Percentiles rank a stretch among this genome's conserved stretches.
These are phyloP conservation scores for Todiramphus saurophagus DNA, from an alignment of 2,113 vertebrate genomes.

Conservation along the genomic window DNA sequence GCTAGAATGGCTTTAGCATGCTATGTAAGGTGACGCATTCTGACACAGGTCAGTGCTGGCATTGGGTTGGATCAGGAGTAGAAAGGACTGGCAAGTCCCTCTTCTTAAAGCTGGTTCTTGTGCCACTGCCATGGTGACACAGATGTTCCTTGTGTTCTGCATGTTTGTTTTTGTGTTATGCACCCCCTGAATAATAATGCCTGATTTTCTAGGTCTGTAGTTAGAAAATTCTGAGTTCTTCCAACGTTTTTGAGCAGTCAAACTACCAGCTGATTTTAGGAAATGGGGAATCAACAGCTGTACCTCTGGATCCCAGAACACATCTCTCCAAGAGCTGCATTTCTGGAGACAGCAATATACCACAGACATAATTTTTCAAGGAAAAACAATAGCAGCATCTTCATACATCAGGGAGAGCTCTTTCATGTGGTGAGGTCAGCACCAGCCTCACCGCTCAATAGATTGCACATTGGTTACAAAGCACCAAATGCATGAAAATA, in stretches of 20 bases:
- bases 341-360: background rate
- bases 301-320: background rate
- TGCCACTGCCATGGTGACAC: background rate
- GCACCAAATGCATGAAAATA: background rate
- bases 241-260: background rate
- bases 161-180: no score
- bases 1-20: background rate
- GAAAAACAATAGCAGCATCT: background rate
- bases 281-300: background rate
- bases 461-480: background rate
- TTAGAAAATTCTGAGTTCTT: background rate
- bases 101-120: background rate
- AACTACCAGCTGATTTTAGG: background rate
- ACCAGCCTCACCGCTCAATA: rapidly evolving
- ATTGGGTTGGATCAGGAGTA: background rate
- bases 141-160: background rate
- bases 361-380: background rate
- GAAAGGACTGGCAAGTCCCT: background rate
- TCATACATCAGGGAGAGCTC: background rate
- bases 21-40: background rate
- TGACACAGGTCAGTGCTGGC: background rate
- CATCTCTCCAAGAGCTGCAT: rapidly evolving
- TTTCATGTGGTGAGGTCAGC: background rate
- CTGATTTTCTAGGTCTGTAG: background rate
- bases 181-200: background rate